These are phyloP conservation scores for Drosophila lacertosa DNA, from an alignment of 1,140 invertebrate species.

Conservation along the genomic window DNA sequence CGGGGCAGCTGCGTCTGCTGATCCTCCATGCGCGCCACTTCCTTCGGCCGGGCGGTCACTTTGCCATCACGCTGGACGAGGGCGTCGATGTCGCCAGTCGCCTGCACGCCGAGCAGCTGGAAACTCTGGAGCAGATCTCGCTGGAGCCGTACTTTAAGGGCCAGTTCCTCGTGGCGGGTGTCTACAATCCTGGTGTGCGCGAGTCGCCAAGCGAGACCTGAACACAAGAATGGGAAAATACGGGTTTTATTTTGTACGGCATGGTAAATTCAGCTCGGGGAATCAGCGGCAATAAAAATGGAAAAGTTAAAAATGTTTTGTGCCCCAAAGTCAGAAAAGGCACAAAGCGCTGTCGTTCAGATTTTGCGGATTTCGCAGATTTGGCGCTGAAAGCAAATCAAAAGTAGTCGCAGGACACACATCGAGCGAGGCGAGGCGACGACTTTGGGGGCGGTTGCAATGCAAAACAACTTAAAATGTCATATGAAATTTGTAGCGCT, in stretches of 20 bases:
- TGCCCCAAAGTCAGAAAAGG: constrained; percentile 61
- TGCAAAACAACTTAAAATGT: constrained; percentile 82
- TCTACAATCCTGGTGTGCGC: constrained; percentile 21
- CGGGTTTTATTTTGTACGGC: constrained; percentile 6
- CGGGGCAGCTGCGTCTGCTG: constrained; percentile 31
- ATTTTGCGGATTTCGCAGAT: constrained; percentile 56
- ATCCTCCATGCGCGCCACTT: constrained; percentile 53
- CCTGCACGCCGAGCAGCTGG: constrained; percentile 29
- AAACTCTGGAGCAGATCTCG: constrained; percentile 23
- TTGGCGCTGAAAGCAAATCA: constrained; percentile 43
- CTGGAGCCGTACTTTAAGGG: constrained; percentile 34
- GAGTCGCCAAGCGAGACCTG: background rate
- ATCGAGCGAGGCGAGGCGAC: background rate
- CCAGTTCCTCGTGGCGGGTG: constrained; percentile 24
- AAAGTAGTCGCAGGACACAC: constrained; percentile 17
- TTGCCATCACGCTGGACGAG: constrained; percentile 24
- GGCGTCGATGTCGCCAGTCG: background rate
- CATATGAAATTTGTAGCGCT: constrained; percentile 79
- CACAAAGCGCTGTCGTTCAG: constrained; percentile 50
- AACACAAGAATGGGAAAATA: background rate
- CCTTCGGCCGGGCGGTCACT: constrained; percentile 36
- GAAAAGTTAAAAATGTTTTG: constrained; percentile 40
- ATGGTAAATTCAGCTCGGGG: background rate
- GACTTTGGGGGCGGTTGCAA: constrained; percentile 35
- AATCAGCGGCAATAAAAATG: too few relatives aligned